These are phyloP conservation scores for Tinamus major DNA, from an alignment of 2,797 vertebrate species.

Conservation along the genomic window DNA sequence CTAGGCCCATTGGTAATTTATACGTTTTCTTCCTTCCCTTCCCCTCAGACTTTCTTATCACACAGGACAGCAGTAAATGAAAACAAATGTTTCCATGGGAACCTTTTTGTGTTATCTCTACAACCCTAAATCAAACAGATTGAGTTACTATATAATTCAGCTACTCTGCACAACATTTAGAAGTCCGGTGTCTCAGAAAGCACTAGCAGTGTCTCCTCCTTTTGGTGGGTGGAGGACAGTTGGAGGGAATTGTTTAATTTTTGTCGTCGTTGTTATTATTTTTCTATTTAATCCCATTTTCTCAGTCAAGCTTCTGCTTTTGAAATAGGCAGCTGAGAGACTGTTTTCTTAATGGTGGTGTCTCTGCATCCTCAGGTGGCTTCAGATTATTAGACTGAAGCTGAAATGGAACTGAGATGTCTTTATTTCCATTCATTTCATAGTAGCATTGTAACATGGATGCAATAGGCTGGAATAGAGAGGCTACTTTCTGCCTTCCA, in stretches of 20 bases:
- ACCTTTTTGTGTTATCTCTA: neutral
- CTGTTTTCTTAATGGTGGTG: neutral
- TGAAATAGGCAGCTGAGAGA: neutral
- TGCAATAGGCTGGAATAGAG: neutral
- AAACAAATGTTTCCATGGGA: slow-evolving; percentile 52
- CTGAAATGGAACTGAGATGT: neutral
- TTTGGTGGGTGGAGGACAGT: neutral
- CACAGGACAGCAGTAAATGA: slow-evolving; percentile 19
- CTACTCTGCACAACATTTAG: neutral
- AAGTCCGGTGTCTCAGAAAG: neutral
- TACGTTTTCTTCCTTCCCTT: neutral
- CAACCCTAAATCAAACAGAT: neutral
- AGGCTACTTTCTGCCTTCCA: neutral
- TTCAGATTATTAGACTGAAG: neutral
- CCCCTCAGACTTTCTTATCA: neutral
- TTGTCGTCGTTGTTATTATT: no score
- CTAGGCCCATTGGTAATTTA: slow-evolving; percentile 7
- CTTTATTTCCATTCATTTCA: neutral
- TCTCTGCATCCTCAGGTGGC: rapidly evolving
- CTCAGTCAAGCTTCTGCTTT: neutral
- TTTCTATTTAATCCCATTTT: neutral
- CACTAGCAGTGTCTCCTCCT: neutral
- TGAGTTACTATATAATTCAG: neutral
- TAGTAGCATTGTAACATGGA: neutral
- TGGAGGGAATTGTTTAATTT: neutral